These are phyloP conservation scores for Camarhynchus parvulus DNA, from an alignment of 2,113 vertebrate species.

Conservation along the genomic window DNA sequence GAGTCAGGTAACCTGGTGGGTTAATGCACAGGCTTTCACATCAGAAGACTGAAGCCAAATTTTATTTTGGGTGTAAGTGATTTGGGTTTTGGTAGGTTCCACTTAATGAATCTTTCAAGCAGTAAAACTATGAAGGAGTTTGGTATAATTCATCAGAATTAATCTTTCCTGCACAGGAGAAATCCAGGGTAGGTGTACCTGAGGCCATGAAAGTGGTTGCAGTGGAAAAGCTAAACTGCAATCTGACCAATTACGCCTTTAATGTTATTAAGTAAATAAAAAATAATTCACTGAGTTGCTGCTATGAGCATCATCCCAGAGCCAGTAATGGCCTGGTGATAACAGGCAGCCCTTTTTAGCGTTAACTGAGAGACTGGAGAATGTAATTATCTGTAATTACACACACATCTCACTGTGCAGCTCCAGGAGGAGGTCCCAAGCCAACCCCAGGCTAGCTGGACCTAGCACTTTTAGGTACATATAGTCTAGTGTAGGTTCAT, in stretches of 20 bases:
- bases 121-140: neutral
- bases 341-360: neutral
- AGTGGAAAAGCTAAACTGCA: neutral
- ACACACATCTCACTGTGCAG: neutral
- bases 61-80: neutral
- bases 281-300: neutral
- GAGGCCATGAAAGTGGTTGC: neutral
- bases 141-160: neutral
- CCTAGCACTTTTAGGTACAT: neutral
- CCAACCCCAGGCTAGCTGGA: neutral
- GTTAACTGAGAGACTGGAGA: neutral
- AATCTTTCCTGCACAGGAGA: neutral
- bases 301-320: neutral
- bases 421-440: neutral
- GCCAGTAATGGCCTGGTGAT: neutral
- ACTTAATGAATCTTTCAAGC: neutral
- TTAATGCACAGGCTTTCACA: neutral
- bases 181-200: neutral
- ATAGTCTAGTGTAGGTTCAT: neutral
- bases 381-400: neutral
- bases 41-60: neutral
- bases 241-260: neutral
- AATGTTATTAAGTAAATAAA: conserved; percentile 17
- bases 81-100: neutral
- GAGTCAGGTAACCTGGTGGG: neutral